These are phyloP conservation scores for Coelogynopora nodosa DNA, from an alignment of 2,888 invertebrate genomes.

Conservation along the genomic window DNA sequence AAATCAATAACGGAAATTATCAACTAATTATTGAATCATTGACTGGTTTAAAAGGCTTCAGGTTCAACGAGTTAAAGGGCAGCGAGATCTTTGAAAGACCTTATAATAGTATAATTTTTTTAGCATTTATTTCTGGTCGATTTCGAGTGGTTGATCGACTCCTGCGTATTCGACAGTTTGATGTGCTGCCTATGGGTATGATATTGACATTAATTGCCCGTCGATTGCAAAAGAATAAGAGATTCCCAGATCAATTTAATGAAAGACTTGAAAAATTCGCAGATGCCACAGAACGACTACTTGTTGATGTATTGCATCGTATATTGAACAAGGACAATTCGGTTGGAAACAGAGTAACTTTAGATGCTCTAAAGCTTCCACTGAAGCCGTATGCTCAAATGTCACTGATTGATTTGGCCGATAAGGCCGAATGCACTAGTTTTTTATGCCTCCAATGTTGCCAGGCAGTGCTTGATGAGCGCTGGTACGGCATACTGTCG, in stretches of 20 bases:
- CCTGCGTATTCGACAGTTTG: background rate
- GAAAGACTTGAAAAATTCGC: background rate
- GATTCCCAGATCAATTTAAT: background rate
- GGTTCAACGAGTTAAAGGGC: too few relatives aligned
- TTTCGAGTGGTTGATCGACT: background rate
- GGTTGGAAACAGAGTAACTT: background rate
- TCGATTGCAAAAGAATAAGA: background rate
- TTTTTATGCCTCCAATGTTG: constrained; percentile 38
- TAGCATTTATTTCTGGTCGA: background rate
- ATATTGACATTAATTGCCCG: background rate
- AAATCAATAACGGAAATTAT: background rate
- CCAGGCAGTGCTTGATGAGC: constrained; percentile 36
- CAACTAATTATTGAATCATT: too few relatives aligned
- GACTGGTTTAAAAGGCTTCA: too few relatives aligned
- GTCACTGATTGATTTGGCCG: constrained; percentile 25
- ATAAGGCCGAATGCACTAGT: constrained; percentile 21
- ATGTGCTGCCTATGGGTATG: background rate
- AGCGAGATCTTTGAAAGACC: background rate
- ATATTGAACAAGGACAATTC: background rate
- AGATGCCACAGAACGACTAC: background rate
- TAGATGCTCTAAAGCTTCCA: background rate
- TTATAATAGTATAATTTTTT: background rate
- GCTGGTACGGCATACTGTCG: background rate
- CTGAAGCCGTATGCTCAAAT: background rate
- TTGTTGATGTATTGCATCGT: background rate